Base-by-base conservation (phyloP, 30 jellyfish, hydroid and myxozoan species). In the Aurelia coerulea region DNA sequence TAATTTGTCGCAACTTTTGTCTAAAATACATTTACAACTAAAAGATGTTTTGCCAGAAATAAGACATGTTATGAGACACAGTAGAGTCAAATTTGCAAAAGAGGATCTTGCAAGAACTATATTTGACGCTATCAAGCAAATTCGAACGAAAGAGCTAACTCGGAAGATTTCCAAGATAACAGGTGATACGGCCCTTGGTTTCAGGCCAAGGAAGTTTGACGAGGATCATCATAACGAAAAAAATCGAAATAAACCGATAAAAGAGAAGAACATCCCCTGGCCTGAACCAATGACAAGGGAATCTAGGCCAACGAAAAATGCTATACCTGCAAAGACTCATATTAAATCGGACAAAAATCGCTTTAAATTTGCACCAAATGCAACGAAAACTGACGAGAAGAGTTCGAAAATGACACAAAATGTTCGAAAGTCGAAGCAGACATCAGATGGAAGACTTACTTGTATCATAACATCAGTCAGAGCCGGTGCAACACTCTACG, bases 401-500 rank as follows among this genome's bases (percentile, higher is more conserved):
- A 51, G 74, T 34, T 67, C 79, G 59, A 41, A 33, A 10, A 53
- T 79, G 18, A 76, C 58, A 19, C 54, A 59, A 16, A 33, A 41
- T 23, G 41, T 7, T n/a, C n/a, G 63, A 16, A 70, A 65, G 32
- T 41, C 67, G 54, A 65, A 79, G 13, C 73, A 62, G 39, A 46
- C 56, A 35, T 19, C 54, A 39, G 80, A 79, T 42, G 82, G 82
- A 0, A 86, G 81, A 80, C 56, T 85, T 49, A 94, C 97, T 2
- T 94, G 99, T 78, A 78, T 75, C 9, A 78, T 91, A 4, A 75
- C 97, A 2, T 86, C 90, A 0, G 72, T 79, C 17, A 67, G 73
- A 19, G 65, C 51, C 17, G 97, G 96, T 18, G 96, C 90, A 50
- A 90, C 97, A 35, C 84, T 95, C 0, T 79, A 59, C 19, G 99